A percentile compares a stretch with the other conserved stretches of the same genome.
Evolutionary conservation across 2,113 vertebrate species (phyloP).

Genomic region (Oenanthe oenanthe): DNA sequence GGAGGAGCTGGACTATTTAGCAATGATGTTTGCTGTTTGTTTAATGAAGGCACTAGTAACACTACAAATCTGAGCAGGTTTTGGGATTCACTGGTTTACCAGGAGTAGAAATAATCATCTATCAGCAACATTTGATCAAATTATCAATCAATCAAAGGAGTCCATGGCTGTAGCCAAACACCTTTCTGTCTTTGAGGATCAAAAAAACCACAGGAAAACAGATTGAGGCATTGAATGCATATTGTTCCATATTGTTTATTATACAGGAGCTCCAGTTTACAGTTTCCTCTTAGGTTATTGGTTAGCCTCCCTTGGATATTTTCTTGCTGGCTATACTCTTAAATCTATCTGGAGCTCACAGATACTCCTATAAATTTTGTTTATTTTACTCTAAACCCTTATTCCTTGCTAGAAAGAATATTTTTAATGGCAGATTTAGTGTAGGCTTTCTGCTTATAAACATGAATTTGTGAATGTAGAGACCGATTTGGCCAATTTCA

Average conservation of each 20-base stretch:
- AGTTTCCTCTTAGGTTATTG: background rate
- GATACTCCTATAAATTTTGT: constrained; percentile 16
- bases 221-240: background rate
- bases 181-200: background rate
- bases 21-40: background rate
- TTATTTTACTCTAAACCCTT: constrained; percentile 11
- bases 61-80: constrained; percentile 11
- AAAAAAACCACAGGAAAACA: background rate
- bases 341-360: background rate
- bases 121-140: background rate
- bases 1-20: background rate
- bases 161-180: background rate
- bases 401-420: background rate
- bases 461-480: background rate
- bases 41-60: constrained; percentile 8
- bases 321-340: constrained; percentile 11
- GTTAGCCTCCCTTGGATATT: constrained; percentile 5
- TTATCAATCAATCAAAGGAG: background rate
- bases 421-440: background rate
- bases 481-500: background rate
- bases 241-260: background rate
- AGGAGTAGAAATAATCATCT: constrained; percentile 26
- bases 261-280: background rate
- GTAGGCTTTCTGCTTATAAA: background rate
- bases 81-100: background rate